phyloP scores from a whole-genome alignment of 2,888 invertebrate species.

The Ormyrus rosae region DNA sequence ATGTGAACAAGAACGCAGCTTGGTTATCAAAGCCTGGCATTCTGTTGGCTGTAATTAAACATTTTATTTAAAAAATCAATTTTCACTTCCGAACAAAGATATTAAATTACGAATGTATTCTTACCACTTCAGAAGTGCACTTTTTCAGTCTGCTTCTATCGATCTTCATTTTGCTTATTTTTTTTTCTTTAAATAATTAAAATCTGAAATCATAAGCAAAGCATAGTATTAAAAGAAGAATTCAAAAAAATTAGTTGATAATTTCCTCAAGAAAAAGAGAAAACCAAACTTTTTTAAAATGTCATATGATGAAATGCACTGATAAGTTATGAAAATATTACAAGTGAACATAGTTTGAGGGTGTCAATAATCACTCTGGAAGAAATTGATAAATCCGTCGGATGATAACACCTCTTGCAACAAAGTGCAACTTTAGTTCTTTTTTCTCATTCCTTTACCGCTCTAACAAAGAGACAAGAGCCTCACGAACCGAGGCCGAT shows the following conservation, averaged over 20 bases:
- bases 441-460: conserved; percentile 11
- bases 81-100: neutral
- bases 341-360: conserved; percentile 30
- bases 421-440: conserved; percentile 4
- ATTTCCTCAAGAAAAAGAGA: conserved; percentile 1
- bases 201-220: conserved; percentile 62
- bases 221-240: conserved; percentile 2
- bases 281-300: conserved; percentile 24
- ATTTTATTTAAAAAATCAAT: neutral
- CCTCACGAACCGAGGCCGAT: neutral
- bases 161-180: conserved; percentile 83
- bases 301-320: conserved; percentile 44
- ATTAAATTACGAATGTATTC: conserved; percentile 59
- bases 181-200: conserved; percentile 61
- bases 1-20: conserved; percentile 82
- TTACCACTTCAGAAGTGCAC: conserved; percentile 88
- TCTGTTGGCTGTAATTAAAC: conserved; percentile 79
- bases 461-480: conserved; percentile 28
- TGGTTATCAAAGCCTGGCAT: conserved; percentile 86
- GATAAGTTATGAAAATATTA: conserved; percentile 51
- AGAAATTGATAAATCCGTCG: conserved; percentile 44
- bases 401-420: conserved; percentile 9
- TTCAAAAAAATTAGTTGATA: conserved; percentile 10
- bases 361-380: neutral
- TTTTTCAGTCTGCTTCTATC: conserved; percentile 88